phyloP scores from a whole-genome alignment of 2,888 invertebrate genomes.

The Nebria brevicollis region DNA sequence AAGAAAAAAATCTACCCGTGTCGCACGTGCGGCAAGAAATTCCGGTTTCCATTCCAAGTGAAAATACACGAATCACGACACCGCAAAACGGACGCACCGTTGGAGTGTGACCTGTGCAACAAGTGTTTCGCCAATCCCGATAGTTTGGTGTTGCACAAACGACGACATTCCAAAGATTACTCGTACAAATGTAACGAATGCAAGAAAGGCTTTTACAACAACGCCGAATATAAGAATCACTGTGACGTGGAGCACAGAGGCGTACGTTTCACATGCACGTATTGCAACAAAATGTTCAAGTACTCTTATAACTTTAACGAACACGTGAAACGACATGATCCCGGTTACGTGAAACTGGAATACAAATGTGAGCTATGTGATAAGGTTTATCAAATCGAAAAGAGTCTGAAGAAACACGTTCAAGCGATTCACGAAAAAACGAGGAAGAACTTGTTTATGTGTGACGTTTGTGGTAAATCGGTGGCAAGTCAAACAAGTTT shows the following conservation, averaged over 20 bases:
- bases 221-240: constrained; percentile 61
- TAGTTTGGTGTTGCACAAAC: constrained; percentile 17
- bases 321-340: constrained; percentile 49
- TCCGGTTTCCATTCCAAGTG: constrained; percentile 36
- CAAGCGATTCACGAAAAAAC: constrained; percentile 46
- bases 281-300: constrained; percentile 61
- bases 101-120: constrained; percentile 28
- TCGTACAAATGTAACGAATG: constrained; percentile 61
- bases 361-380: constrained; percentile 48
- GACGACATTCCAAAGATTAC: constrained; percentile 58
- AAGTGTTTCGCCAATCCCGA: constrained; percentile 13
- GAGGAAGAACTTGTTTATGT: constrained; percentile 48
- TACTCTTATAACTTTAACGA: constrained; percentile 60
- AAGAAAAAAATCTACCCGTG: constrained; percentile 30
- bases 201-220: constrained; percentile 62
- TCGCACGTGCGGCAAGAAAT: constrained; percentile 15
- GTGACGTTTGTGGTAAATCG: constrained; percentile 50
- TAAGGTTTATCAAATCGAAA: constrained; percentile 31
- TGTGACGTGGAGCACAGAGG: constrained; percentile 63
- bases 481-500: constrained; percentile 31
- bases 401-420: constrained; percentile 45
- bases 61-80: constrained; percentile 29
- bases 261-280: constrained; percentile 60
- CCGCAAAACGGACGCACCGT: neutral
- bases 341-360: constrained; percentile 44